phyloP scores from a whole-genome alignment of 2,797 vertebrate species.

The Arrhamphus sclerolepis region DNA sequence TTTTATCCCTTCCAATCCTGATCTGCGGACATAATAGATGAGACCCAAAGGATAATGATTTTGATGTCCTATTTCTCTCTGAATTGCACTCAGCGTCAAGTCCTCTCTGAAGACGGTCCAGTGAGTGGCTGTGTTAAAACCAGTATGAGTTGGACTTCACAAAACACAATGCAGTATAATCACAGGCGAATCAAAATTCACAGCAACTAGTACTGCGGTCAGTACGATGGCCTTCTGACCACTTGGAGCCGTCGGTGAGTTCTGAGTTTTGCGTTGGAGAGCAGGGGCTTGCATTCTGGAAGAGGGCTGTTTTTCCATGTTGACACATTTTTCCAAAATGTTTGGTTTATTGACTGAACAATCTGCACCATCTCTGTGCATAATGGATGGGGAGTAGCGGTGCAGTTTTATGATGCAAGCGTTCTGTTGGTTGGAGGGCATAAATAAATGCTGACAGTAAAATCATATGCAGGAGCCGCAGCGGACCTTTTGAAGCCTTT shows the following conservation, averaged over 20 bases:
- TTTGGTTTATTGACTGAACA: conserved; percentile 49
- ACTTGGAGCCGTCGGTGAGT: conserved; percentile 17
- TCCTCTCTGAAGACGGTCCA: conserved; percentile 27
- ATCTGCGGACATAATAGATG: conserved; percentile 65
- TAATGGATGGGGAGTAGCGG: conserved; percentile 46
- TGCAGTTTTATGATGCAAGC: conserved; percentile 62
- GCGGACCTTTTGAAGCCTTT: conserved; percentile 8
- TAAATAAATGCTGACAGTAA: conserved; percentile 61
- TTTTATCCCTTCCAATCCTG: conserved; percentile 49
- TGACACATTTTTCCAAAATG: conserved; percentile 47
- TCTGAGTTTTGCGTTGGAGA: conserved; percentile 20
- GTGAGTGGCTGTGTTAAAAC: conserved; percentile 34
- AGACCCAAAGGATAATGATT: conserved; percentile 53
- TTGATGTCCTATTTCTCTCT: conserved; percentile 51
- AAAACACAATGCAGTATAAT: conserved; percentile 49
- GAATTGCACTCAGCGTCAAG: conserved; percentile 54
- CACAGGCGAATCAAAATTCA: conserved; percentile 42
- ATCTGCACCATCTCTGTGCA: conserved; percentile 37
- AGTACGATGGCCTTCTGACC: conserved; percentile 43
- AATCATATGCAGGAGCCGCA: conserved; percentile 13
- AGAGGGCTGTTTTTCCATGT: conserved; percentile 38
- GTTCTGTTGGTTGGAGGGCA: conserved; percentile 50
- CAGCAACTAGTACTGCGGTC: conserved; percentile 47
- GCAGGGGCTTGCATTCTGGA: conserved; percentile 17
- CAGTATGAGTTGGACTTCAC: conserved; percentile 24